phyloP scores from a whole-genome alignment of 2,888 invertebrate genomes.

The Diarsia brunnea region DNA sequence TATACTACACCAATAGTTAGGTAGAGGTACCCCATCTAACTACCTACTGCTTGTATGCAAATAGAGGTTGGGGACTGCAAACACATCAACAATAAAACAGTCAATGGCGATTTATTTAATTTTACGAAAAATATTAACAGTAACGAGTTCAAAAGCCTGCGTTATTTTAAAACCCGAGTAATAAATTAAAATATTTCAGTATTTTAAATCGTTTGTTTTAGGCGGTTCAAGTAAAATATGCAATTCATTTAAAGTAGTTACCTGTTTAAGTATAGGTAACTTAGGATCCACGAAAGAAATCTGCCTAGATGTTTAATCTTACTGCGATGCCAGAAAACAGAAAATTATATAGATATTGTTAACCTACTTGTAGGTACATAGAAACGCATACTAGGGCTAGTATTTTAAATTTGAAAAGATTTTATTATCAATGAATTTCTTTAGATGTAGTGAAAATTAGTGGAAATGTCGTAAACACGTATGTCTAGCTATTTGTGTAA shows the following conservation, averaged over 20 bases:
- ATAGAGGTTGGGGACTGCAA: conserved; percentile 24
- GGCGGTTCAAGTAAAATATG: conserved; percentile 15
- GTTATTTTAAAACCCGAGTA: conserved; percentile 20
- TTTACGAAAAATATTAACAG: conserved; percentile 27
- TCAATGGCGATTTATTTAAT: conserved; percentile 23
- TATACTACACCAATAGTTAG: conserved; percentile 14
- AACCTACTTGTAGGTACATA: conserved; percentile 44
- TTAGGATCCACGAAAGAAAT: conserved; percentile 24
- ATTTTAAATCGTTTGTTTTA: conserved; percentile 21
- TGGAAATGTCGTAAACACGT: conserved; percentile 84
- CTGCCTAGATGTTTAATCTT: conserved; percentile 15
- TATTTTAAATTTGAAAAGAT: conserved; percentile 69
- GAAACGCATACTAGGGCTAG: conserved; percentile 48
- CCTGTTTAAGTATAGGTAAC: conserved; percentile 5
- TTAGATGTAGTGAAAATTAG: conserved; percentile 82
- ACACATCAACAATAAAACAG: conserved; percentile 17
- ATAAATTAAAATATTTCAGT: not conserved
- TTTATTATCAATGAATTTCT: conserved; percentile 77
- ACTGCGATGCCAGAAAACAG: conserved; percentile 8
- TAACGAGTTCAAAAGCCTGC: conserved; percentile 27
- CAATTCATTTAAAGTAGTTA: conserved; percentile 14
- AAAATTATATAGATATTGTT: conserved; percentile 35
- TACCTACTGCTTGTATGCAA: conserved; percentile 49
- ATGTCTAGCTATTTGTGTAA: conserved; percentile 87
- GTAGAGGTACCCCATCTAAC: conserved; percentile 33